Evolutionary conservation across 92 coral and sea anemone genomes (phyloP), one percentile per base, ranked within the genome.

Genomic region (Heliopora coerulea): DNA sequence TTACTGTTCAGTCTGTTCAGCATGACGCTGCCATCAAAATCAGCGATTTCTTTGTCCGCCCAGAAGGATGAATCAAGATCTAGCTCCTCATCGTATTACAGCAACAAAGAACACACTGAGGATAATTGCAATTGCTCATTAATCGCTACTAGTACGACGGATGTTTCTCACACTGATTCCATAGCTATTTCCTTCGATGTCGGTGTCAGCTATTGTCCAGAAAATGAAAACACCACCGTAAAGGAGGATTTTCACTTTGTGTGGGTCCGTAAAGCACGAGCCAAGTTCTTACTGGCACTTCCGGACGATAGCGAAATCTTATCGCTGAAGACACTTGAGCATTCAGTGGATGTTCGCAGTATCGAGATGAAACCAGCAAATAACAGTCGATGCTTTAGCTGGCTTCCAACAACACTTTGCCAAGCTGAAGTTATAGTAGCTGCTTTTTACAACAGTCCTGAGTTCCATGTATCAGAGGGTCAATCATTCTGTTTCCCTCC

Each of bases 301-400:
- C 99, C 99, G 0, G 91, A 95, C 61, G 99, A 95, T 80, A 86
- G 91, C 60, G 99, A 90, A 68, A 95, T 95, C 37, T 86, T 95
- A 15, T 95, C 99, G 15, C 95, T 95, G 1, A 90, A 95, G 14
- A 95, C 88, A 0, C 80, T 95, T 8, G 78, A 54, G 19, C 77
- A 70, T 34, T 70, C 62, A 28, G 77, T 70, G 19, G 3, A 13
- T 31, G 61, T 56, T 23, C 77, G 24, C 15, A 31, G 50, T 11
- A 54, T 70, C 20, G 2, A 70, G 11, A 67, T 67, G 74, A 17
- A 28, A 54, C 63, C 77, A 17, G 31, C 13, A 28, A 70, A 70
- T 35, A 33, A 70, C 33, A 69, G 46, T 14, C 12, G 33, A 1
- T 70, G 77, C 58, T 70, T 70, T 70, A 3, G 54, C 31, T 3